These are phyloP conservation scores for Hydrotaea diabolus DNA, from an alignment of 2,888 invertebrate species.

Conservation along the genomic window DNA sequence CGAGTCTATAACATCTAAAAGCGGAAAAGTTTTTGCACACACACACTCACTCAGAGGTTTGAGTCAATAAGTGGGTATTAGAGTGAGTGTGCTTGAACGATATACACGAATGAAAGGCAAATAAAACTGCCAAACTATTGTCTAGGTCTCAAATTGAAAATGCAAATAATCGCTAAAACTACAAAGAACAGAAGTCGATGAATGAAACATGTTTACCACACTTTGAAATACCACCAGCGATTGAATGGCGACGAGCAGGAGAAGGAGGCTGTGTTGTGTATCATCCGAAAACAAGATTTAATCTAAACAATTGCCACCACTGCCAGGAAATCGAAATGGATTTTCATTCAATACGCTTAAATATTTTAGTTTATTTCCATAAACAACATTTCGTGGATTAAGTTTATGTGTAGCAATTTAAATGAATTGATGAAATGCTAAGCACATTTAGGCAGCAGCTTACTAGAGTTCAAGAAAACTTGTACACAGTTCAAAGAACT, in stretches of 20 bases:
- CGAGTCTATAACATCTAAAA: neutral
- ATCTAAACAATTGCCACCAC: neutral
- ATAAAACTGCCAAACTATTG: slow-evolving; percentile 40
- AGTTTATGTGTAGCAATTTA: too few relatives aligned
- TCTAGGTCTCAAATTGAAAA: slow-evolving; percentile 55
- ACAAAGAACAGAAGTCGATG: neutral
- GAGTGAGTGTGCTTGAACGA: slow-evolving; percentile 16
- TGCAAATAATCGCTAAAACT: slow-evolving; percentile 52
- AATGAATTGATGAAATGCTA: too few relatives aligned
- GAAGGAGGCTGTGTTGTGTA: too few relatives aligned
- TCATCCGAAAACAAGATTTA: neutral
- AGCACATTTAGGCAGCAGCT: too few relatives aligned
- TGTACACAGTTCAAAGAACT: too few relatives aligned
- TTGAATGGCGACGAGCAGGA: neutral
- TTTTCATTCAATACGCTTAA: neutral
- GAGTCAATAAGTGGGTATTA: neutral
- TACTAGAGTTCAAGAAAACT: too few relatives aligned
- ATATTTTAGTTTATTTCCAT: neutral
- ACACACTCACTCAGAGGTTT: neutral
- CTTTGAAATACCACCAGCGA: neutral
- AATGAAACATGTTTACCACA: neutral
- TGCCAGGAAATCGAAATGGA: neutral
- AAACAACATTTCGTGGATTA: neutral
- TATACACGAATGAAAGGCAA: slow-evolving; percentile 41
- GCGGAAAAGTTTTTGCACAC: neutral